Evolutionary conservation across 2,113 vertebrate genomes (phyloP).

Genomic region (Eurystomus gularis): DNA sequence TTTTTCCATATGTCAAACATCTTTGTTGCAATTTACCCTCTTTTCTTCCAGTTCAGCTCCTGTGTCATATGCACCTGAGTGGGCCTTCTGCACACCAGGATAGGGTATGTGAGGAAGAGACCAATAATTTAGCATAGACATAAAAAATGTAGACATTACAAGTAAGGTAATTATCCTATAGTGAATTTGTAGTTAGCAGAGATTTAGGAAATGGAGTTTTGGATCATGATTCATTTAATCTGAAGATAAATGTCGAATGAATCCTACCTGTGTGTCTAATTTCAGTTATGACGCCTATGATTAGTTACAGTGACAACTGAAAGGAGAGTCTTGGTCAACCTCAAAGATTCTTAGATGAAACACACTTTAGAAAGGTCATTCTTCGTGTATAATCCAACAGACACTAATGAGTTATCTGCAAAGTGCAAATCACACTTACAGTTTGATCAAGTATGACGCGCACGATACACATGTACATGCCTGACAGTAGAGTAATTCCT

Average conservation of each 20-base stretch:
- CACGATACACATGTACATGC: too few species aligned
- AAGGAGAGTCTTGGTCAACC: neutral
- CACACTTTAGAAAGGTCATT: accelerated
- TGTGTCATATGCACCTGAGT: neutral
- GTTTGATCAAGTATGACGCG: neutral
- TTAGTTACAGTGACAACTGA: neutral
- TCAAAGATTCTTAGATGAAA: neutral
- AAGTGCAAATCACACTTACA: neutral
- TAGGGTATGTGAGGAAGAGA: neutral
- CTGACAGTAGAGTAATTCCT: neutral
- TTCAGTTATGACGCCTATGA: neutral
- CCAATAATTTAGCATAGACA: neutral
- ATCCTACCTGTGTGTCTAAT: neutral
- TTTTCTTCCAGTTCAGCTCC: neutral
- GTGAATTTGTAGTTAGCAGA: neutral
- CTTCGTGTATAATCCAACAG: neutral
- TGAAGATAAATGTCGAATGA: neutral
- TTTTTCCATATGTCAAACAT: neutral
- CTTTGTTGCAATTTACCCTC: neutral
- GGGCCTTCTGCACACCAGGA: neutral
- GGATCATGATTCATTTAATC: neutral
- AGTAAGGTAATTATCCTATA: neutral
- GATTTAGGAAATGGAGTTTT: neutral
- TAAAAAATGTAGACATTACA: neutral
- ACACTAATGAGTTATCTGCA: neutral